Percentiles rank a stretch among this genome's conserved stretches.
phyloP scores from a whole-genome alignment of 2,888 invertebrate genomes.

The Ditula angustiorana region DNA sequence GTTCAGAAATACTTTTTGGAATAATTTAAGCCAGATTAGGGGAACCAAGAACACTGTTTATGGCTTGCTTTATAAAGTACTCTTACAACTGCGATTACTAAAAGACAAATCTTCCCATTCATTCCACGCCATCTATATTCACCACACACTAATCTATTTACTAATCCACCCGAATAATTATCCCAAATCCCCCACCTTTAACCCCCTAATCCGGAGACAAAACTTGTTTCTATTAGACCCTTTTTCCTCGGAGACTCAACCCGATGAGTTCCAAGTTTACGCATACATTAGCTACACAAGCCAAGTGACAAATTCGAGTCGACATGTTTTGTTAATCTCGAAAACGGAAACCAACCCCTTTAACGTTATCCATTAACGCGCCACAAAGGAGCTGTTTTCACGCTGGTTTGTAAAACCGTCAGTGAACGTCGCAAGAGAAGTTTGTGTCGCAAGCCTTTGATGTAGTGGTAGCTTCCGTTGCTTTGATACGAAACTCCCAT shows the following conservation, averaged over 20 bases:
- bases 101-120: constrained; percentile 18
- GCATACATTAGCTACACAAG: constrained; percentile 34
- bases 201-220: constrained; percentile 35
- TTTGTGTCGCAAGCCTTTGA: constrained; percentile 6
- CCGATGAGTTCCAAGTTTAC: constrained; percentile 35
- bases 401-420: neutral
- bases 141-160: constrained; percentile 40
- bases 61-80: no score
- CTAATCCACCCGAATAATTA: constrained; percentile 38
- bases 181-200: constrained; percentile 28
- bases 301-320: constrained; percentile 32
- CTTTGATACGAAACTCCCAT: constrained; percentile 37
- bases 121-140: constrained; percentile 35
- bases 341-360: constrained; percentile 1
- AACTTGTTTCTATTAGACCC: constrained; percentile 39
- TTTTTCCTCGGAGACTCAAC: constrained; percentile 36
- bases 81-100: constrained; percentile 1
- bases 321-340: constrained; percentile 33
- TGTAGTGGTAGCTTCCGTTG: constrained; percentile 9
- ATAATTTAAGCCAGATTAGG: no score
- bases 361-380: constrained; percentile 11
- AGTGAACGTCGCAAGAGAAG: constrained; percentile 4
- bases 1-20: no score
- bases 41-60: no score
- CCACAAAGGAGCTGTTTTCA: constrained; percentile 9